Conservation (phyloP, 2,888 invertebrate genomes). For the Embidobia sp. region DNA sequence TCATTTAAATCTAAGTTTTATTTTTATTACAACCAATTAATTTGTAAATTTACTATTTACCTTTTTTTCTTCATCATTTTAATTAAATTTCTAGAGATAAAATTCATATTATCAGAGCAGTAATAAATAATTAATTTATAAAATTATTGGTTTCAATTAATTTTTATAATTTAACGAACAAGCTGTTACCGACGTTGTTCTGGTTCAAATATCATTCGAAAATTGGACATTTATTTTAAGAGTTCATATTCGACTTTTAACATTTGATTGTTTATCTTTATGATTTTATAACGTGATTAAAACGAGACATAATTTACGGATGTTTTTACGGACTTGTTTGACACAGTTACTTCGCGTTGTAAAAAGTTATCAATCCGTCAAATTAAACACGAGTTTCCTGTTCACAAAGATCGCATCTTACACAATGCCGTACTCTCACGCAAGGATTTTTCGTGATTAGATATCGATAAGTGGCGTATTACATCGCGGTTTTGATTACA, state of each 20-base stretch:
- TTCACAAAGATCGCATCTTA: slow-evolving; percentile 50
- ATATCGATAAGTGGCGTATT: slow-evolving; percentile 49
- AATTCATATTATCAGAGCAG: too few species aligned
- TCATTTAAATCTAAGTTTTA: too few species aligned
- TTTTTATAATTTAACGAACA: too few species aligned
- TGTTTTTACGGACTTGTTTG: slow-evolving; percentile 31
- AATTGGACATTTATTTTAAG: too few species aligned
- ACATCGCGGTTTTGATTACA: slow-evolving; percentile 19
- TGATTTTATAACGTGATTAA: slow-evolving; percentile 20
- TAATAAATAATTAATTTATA: too few species aligned
- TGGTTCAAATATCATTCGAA: too few species aligned
- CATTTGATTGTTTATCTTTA: slow-evolving; percentile 22
- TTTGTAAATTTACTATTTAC: too few species aligned
- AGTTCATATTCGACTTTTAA: background rate
- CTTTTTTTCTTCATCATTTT: too few species aligned
- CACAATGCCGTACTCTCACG: slow-evolving; percentile 42
- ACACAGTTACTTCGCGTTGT: slow-evolving; percentile 41
- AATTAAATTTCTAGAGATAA: too few species aligned
- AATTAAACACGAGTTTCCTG: slow-evolving; percentile 58
- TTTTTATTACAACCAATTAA: too few species aligned
- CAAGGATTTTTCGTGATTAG: slow-evolving; percentile 60
- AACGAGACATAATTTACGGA: slow-evolving; percentile 17
- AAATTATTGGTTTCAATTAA: too few species aligned
- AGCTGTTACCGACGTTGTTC: too few species aligned
- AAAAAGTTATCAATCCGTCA: slow-evolving; percentile 58